Evolutionary conservation across 1,140 invertebrate species (phyloP).

Genomic region (Saccostrea glomerata): DNA sequence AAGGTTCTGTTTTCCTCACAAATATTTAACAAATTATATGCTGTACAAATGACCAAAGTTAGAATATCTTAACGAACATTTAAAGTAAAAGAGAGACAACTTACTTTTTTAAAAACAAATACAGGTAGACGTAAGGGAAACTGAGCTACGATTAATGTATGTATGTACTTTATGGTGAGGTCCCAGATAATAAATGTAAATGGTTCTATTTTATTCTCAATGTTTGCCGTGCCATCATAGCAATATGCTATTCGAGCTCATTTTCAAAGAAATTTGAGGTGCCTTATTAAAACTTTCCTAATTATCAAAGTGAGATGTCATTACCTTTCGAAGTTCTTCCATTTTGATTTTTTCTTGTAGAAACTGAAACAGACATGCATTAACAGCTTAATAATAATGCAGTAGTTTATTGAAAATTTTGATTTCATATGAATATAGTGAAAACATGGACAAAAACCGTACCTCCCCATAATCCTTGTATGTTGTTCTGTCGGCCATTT

Average conservation of each 20-base stretch:
- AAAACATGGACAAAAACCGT: neutral
- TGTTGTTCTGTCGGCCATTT: constrained; percentile 38
- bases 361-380: constrained; percentile 7
- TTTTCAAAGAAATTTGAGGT: no score
- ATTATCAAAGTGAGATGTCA: neutral
- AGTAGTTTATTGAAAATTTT: no score
- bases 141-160: no score
- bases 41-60: no score
- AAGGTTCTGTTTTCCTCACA: no score
- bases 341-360: constrained; percentile 26
- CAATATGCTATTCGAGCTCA: no score
- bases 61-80: no score
- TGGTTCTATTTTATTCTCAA: neutral
- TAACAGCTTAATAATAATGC: neutral
- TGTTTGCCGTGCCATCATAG: no score
- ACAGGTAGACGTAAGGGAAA: no score
- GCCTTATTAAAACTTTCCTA: no score
- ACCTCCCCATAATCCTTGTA: constrained; percentile 33
- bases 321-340: constrained; percentile 21
- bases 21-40: no score
- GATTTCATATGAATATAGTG: neutral
- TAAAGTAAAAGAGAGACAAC: neutral
- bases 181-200: neutral
- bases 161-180: no score
- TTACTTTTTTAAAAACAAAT: neutral